These are phyloP conservation scores for Oreochromis mossambicus DNA, from an alignment of 2,797 vertebrate species.

Conservation along the genomic window DNA sequence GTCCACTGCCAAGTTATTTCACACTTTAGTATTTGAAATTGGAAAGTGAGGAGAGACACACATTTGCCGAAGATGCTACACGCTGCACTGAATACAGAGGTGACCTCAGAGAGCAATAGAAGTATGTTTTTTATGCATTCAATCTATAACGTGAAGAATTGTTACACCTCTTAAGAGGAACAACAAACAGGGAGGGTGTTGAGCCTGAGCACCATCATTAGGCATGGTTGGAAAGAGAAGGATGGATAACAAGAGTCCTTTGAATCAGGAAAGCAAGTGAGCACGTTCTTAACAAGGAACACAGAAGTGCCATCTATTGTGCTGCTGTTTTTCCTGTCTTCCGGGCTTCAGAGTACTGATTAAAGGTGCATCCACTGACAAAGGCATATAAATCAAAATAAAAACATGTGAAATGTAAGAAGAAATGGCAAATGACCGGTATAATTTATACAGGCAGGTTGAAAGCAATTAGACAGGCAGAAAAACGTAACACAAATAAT, in stretches of 20 bases:
- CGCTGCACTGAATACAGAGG: neutral
- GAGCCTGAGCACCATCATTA: neutral
- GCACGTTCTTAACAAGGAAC: neutral
- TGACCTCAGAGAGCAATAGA: neutral
- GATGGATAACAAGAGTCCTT: neutral
- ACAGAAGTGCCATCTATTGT: neutral
- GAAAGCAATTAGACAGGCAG: neutral
- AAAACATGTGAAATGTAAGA: neutral
- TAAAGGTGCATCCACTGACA: neutral
- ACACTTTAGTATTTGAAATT: neutral
- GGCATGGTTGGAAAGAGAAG: neutral
- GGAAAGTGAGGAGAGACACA: neutral
- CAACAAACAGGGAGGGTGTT: neutral
- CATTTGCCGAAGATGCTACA: neutral
- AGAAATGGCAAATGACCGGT: neutral
- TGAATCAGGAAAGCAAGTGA: neutral
- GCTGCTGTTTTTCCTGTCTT: neutral
- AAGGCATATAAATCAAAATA: neutral
- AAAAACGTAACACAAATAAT: neutral
- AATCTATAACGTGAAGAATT: neutral
- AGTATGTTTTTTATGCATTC: neutral
- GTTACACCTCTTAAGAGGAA: neutral
- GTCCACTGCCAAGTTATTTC: neutral
- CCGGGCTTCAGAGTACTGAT: neutral
- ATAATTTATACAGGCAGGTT: neutral